A percentile compares a stretch with the other conserved stretches of the same genome.
Conservation (phyloP, 30 jellyfish, hydroid and myxozoan species). For the Calvadosia cruxmelitensis region DNA sequence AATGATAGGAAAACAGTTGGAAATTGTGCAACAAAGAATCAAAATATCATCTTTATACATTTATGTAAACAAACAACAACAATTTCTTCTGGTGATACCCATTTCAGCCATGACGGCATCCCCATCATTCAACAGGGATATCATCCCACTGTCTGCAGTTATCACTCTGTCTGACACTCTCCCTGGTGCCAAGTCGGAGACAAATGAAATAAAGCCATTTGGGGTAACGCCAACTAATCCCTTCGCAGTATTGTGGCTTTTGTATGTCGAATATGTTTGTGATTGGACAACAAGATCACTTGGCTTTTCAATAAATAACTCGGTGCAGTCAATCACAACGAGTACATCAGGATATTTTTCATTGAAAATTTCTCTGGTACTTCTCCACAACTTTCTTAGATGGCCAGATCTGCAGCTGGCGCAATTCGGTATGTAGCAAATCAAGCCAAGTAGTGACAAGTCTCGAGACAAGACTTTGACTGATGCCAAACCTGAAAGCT, state of each 20-base stretch:
- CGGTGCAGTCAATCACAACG: conserved; percentile 32
- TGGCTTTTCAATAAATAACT: conserved; percentile 15
- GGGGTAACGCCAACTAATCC: conserved; percentile 25
- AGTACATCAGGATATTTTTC: conserved; percentile 13
- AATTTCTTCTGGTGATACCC: not conserved
- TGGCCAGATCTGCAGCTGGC: no score
- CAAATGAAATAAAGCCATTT: conserved; percentile 6
- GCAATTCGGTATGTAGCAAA: no score
- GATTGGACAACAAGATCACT: conserved; percentile 14
- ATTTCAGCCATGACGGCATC: not conserved
- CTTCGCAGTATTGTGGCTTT: conserved; percentile 13
- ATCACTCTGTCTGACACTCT: conserved; percentile 23
- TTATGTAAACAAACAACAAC: not conserved
- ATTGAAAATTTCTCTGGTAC: no score
- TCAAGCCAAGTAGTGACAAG: no score
- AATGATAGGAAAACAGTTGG: no score
- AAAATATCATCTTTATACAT: no score
- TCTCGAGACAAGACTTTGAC: no score
- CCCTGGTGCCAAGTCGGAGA: conserved; percentile 19
- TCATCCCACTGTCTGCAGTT: conserved; percentile 14
- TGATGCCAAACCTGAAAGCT: no score
- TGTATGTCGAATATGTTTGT: conserved; percentile 22
- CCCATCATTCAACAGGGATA: not conserved
- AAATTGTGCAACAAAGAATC: no score
- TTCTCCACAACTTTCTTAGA: no score